Percentiles rank a stretch among this genome's conserved stretches.
Evolutionary conservation across 2,888 invertebrate genomes (phyloP).

Genomic region (Abscondita cerata): DNA sequence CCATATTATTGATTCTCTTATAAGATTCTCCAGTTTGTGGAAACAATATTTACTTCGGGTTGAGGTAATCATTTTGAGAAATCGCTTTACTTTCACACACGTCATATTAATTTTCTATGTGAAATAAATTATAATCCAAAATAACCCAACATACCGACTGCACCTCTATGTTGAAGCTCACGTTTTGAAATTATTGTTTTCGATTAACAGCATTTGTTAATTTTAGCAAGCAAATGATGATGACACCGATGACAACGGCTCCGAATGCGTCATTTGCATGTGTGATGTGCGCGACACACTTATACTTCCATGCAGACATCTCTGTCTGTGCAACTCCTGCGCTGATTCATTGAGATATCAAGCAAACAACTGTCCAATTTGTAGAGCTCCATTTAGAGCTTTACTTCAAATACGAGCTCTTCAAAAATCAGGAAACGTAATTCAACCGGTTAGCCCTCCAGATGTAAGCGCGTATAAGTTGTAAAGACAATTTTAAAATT

Average conservation of each 20-base stretch:
- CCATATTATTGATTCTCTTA: no score
- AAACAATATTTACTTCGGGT: no score
- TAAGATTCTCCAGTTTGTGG: no score
- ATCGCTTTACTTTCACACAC: no score
- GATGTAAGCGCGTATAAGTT: constrained; percentile 62
- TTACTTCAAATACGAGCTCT: constrained; percentile 94
- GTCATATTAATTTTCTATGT: no score
- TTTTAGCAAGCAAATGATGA: constrained; percentile 67
- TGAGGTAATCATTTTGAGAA: no score
- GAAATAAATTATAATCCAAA: no score
- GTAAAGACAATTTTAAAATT: constrained; percentile 17
- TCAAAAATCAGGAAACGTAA: constrained; percentile 70
- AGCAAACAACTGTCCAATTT: constrained; percentile 99
- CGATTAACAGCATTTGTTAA: background rate
- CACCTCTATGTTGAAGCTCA: no score
- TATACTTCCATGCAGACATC: constrained; percentile 95
- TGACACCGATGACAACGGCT: constrained; percentile 91
- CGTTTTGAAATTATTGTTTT: no score
- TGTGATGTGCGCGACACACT: constrained; percentile 96
- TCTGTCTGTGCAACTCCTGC: constrained; percentile 96
- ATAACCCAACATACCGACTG: no score
- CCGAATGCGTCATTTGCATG: constrained; percentile 99
- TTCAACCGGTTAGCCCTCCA: constrained; percentile 65
- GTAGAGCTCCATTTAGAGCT: constrained; percentile 97
- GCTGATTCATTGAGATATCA: constrained; percentile 96